phyloP scores from a whole-genome alignment of 1,140 invertebrate genomes.

The Rhagoletis zephyria region DNA sequence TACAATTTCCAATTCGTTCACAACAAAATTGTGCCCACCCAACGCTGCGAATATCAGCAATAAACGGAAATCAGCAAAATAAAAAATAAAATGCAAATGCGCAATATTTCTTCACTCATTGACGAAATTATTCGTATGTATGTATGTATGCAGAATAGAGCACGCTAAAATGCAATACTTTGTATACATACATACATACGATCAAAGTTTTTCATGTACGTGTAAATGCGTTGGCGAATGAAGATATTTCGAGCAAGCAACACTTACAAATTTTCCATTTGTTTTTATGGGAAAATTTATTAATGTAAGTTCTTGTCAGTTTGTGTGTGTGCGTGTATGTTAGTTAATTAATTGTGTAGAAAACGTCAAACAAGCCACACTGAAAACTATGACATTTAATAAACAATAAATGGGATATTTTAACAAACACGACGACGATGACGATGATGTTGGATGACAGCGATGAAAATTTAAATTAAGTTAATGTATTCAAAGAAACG shows the following conservation, averaged over 20 bases:
- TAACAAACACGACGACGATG: neutral
- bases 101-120: slow-evolving; percentile 42
- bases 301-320: neutral
- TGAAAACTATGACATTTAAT: slow-evolving; percentile 36
- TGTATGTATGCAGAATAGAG: neutral
- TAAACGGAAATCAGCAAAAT: slow-evolving; percentile 49
- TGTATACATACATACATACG: neutral
- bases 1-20: slow-evolving; percentile 43
- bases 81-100: slow-evolving; percentile 11
- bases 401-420: neutral
- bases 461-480: no score
- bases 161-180: neutral
- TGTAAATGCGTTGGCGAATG: neutral
- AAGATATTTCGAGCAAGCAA: slow-evolving; percentile 43
- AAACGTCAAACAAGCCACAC: slow-evolving; percentile 42
- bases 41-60: slow-evolving; percentile 46
- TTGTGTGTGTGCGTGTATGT: neutral
- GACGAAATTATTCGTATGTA: neutral
- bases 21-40: slow-evolving; percentile 52
- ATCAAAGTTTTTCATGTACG: neutral
- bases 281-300: no score
- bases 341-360: neutral
- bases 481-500: neutral
- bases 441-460: neutral
- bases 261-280: neutral